A percentile compares a stretch with the other conserved stretches of the same genome.
These are phyloP conservation scores for Metopolophium dirhodum DNA, from an alignment of 1,140 invertebrate genomes.

Conservation along the genomic window DNA sequence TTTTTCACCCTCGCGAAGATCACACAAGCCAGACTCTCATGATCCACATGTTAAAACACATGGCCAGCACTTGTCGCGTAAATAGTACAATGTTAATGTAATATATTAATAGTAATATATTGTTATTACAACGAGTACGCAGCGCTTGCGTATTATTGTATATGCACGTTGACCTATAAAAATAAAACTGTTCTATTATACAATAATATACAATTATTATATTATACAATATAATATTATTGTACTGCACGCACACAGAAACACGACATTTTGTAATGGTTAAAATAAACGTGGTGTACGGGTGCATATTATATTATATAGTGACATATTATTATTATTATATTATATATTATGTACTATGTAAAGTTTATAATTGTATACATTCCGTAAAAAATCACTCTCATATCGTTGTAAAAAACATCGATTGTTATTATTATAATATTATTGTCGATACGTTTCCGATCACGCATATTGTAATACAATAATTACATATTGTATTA, in stretches of 20 bases:
- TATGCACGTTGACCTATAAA: slow-evolving; percentile 27
- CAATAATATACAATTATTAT: neutral
- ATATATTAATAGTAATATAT: neutral
- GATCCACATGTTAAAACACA: slow-evolving; percentile 51
- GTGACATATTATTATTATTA: neutral
- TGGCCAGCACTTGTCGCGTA: slow-evolving; percentile 45
- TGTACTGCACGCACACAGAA: neutral
- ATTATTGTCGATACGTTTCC: neutral
- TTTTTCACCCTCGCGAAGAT: slow-evolving; percentile 35
- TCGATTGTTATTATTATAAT: slow-evolving; percentile 2
- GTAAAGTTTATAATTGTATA: slow-evolving; percentile 6
- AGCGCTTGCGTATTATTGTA: neutral
- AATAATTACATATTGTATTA: neutral
- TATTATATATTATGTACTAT: neutral
- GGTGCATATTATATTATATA: neutral
- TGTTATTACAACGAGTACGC: neutral
- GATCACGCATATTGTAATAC: neutral
- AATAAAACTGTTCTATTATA: neutral
- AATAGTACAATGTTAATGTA: neutral
- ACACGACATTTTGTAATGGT: neutral
- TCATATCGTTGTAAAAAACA: neutral
- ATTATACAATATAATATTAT: neutral
- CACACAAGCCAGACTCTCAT: slow-evolving; percentile 6
- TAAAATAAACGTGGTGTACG: neutral
- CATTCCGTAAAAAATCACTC: neutral